Conservation (phyloP, 2,888 invertebrate species). For the Trichopria drosophilae region DNA sequence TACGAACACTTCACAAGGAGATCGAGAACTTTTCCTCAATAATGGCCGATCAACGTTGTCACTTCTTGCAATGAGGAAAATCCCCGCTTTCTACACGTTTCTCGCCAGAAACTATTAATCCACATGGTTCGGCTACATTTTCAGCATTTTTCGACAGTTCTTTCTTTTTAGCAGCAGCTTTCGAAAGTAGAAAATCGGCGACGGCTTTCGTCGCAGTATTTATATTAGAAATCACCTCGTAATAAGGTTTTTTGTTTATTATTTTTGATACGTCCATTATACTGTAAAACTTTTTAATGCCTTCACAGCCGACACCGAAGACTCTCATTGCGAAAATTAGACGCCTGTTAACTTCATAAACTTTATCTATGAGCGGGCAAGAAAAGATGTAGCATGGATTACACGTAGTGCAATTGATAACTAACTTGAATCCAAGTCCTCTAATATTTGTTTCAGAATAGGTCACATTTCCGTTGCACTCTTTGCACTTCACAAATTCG, state of each 20-base stretch:
- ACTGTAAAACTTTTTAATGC: slow-evolving; percentile 23
- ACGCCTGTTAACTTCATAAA: slow-evolving; percentile 36
- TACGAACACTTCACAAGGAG: no score
- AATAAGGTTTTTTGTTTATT: not conserved
- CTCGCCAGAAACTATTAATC: no score
- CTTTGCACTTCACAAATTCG: no score
- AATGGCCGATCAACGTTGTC: no score
- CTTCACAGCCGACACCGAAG: slow-evolving; percentile 30
- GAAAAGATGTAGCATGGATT: slow-evolving; percentile 25
- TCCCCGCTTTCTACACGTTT: no score
- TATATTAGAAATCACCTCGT: not conserved
- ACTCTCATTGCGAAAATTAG: slow-evolving; percentile 34
- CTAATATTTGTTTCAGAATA: slow-evolving; percentile 33
- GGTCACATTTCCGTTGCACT: slow-evolving; percentile 31
- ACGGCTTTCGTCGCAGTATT: not conserved
- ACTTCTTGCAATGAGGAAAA: no score
- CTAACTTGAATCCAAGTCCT: slow-evolving; percentile 35
- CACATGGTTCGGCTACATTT: no score
- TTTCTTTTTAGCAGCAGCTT: no score
- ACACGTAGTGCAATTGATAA: slow-evolving; percentile 32
- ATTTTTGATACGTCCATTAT: slow-evolving; percentile 23
- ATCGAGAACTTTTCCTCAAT: no score
- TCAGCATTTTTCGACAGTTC: no score
- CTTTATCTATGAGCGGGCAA: slow-evolving; percentile 28
- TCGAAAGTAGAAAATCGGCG: no score